A percentile compares a stretch with the other conserved stretches of the same genome.
These are phyloP conservation scores for Pemphigus obesinymphae DNA, from an alignment of 1,140 invertebrate genomes.

Conservation along the genomic window DNA sequence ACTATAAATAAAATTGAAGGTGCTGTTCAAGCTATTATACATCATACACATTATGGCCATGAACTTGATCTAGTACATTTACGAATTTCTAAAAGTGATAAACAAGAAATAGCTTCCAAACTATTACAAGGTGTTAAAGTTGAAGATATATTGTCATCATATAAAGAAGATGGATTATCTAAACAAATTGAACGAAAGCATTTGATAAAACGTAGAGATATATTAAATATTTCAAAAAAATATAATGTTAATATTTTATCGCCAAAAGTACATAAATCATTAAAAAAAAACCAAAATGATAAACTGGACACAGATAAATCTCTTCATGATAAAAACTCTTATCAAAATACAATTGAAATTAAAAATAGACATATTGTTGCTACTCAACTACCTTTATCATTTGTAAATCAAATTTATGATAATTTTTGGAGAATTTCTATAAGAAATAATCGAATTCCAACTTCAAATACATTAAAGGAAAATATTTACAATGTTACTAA, in stretches of 20 bases:
- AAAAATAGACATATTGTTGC: background rate
- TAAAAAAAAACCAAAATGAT: background rate
- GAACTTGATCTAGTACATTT: background rate
- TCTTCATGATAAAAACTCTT: background rate
- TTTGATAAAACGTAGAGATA: conserved; percentile 13
- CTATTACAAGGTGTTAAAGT: conserved; percentile 15
- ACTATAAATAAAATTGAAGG: background rate
- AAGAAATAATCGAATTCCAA: background rate
- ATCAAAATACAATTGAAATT: background rate
- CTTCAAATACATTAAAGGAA: background rate
- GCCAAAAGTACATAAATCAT: background rate
- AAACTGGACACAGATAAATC: background rate
- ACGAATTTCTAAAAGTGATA: conserved; percentile 9
- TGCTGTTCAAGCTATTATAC: conserved; percentile 4
- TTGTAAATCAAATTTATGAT: background rate
- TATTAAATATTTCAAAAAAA: conserved; percentile 12
- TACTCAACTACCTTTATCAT: background rate
- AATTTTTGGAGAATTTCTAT: background rate
- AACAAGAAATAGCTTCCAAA: conserved; percentile 22
- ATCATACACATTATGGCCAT: conserved; percentile 24
- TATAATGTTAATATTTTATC: conserved; percentile 4
- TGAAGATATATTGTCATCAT: background rate
- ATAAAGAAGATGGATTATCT: background rate
- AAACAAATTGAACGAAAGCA: conserved; percentile 12
- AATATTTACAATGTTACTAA: background rate